Conservation (phyloP, 1,140 invertebrate species). For the Drosophila bocqueti region DNA sequence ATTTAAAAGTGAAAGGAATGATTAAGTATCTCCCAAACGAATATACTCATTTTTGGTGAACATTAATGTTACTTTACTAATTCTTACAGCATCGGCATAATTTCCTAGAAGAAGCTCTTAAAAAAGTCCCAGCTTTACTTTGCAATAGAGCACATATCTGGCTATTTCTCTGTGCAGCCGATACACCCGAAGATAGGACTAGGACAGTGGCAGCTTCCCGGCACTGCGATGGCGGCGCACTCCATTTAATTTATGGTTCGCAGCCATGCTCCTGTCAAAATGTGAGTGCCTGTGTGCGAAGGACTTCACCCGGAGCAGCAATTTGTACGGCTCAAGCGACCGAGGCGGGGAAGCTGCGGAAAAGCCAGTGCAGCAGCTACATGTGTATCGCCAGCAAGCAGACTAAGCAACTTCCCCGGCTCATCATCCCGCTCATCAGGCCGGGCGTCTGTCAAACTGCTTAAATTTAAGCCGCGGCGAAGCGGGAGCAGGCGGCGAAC, state of each 20-base stretch:
- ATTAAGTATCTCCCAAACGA: neutral
- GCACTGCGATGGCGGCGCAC: slow-evolving; percentile 22
- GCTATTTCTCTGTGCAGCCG: slow-evolving; percentile 10
- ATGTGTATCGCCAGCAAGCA: slow-evolving; percentile 58
- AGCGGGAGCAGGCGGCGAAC: neutral
- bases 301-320: slow-evolving; percentile 48
- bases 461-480: slow-evolving; percentile 54
- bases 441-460: slow-evolving; percentile 71
- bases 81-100: too few species aligned
- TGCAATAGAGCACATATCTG: too few species aligned
- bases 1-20: neutral
- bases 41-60: neutral
- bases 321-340: slow-evolving; percentile 58
- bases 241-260: slow-evolving; percentile 73
- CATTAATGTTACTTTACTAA: too few species aligned
- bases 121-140: too few species aligned
- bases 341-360: neutral
- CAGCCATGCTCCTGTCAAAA: slow-evolving; percentile 65
- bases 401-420: slow-evolving; percentile 42
- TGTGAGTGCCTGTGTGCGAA: slow-evolving; percentile 39
- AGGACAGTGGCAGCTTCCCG: slow-evolving; percentile 17
- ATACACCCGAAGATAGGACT: slow-evolving; percentile 12
- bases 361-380: slow-evolving; percentile 26
- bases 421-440: slow-evolving; percentile 61
- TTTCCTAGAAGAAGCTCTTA: neutral